phyloP scores from a whole-genome alignment of 2,797 vertebrate genomes.

The Pteropus rufus region DNA sequence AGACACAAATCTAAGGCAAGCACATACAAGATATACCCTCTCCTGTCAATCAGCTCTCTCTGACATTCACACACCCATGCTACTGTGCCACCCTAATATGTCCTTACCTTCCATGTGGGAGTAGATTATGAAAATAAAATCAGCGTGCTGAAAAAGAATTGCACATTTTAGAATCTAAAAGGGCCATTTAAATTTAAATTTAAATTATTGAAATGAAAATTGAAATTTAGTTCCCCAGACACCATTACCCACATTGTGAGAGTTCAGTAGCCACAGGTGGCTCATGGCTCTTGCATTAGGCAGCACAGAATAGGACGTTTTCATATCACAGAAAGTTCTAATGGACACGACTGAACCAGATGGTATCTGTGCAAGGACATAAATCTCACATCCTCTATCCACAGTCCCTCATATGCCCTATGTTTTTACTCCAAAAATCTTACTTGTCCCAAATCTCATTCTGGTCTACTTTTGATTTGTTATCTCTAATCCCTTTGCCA shows the following conservation, averaged over 20 bases:
- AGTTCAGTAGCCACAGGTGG: not conserved
- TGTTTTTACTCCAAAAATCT: not conserved
- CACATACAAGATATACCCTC: not conserved
- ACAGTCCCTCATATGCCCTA: not conserved
- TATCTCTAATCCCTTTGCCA: not conserved
- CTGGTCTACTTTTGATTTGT: constrained; percentile 6
- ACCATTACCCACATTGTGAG: not conserved
- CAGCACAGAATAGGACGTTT: not conserved
- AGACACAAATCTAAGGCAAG: not conserved
- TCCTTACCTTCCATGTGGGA: not conserved
- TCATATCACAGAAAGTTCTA: not conserved
- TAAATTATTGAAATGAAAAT: not conserved
- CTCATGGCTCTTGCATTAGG: not conserved
- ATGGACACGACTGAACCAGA: not conserved
- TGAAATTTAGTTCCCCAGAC: not conserved
- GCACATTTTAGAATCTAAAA: not conserved
- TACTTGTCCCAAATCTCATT: not conserved
- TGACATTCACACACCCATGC: too few relatives aligned
- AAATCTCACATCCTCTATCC: not conserved
- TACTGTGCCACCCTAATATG: not conserved
- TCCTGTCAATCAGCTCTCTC: not conserved
- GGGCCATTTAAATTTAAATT: not conserved
- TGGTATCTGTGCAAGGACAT: not conserved
- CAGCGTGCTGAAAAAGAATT: not conserved
- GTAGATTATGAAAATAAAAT: not conserved